Evolutionary conservation across 53 echinoderm and acorn worm genomes (phyloP).

Genomic region (Echinometra lucunter): DNA sequence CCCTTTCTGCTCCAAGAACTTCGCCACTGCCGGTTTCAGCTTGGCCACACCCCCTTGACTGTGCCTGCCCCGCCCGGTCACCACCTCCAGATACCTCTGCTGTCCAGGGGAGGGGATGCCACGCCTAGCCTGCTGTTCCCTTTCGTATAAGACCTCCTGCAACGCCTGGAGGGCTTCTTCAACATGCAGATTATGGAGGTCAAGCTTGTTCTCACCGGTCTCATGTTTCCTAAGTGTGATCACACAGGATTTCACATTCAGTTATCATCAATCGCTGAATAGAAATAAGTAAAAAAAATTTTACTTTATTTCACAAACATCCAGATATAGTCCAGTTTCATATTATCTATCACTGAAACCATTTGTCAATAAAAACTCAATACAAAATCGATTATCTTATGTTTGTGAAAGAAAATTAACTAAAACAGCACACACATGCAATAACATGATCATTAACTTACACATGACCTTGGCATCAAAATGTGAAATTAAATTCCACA

Average conservation of each 20-base stretch:
- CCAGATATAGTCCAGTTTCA: too few species aligned
- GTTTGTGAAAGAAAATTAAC: too few species aligned
- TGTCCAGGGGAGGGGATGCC: slow-evolving; percentile 54
- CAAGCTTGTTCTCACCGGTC: slow-evolving; percentile 81
- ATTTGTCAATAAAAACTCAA: too few species aligned
- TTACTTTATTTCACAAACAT: too few species aligned
- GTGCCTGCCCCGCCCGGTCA: slow-evolving; percentile 90
- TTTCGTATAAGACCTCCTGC: slow-evolving; percentile 74
- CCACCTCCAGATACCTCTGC: slow-evolving; percentile 75
- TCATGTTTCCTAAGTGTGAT: slow-evolving; percentile 66
- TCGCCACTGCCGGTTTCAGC: slow-evolving; percentile 81
- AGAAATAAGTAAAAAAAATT: too few species aligned
- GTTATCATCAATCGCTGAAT: background rate
- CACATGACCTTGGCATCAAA: too few species aligned
- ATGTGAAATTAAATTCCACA: too few species aligned
- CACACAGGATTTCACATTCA: background rate
- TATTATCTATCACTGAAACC: too few species aligned
- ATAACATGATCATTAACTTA: too few species aligned
- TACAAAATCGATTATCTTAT: too few species aligned
- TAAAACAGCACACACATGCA: too few species aligned
- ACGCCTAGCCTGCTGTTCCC: slow-evolving; percentile 29
- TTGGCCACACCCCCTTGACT: slow-evolving; percentile 87
- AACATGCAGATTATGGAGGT: slow-evolving; percentile 89
- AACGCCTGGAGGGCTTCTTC: slow-evolving; percentile 87
- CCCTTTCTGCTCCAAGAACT: slow-evolving; percentile 75